Base-by-base conservation (phyloP, 1,140 invertebrate species). In the Hylyphantes graminicola region DNA sequence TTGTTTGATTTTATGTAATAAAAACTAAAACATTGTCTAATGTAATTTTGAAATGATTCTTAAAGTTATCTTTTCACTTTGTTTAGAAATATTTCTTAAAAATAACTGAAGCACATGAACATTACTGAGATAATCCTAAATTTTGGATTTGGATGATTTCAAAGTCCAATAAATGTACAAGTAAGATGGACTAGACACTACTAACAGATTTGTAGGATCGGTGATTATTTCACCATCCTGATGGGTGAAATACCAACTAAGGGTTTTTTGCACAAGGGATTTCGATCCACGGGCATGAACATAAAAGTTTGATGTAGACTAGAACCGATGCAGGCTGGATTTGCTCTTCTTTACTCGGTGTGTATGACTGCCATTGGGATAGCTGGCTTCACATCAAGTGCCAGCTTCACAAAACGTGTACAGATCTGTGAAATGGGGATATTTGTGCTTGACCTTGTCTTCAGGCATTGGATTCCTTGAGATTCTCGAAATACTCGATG, bases 401-500 rank as follows among this genome's bases (percentile, higher is more conserved):
- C 35, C 67, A 13, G 21, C 3, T 70, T 13, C 8, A 51, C 12
- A 51, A 12, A 70, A 70, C 19, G 35, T 35, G 35, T 35, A 35
- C 35, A 35, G 35, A 35, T 35, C 35, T 35, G 35, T 13, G 72
- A 15, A 80, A 11, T 50, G 77, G 51, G 50, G n/a, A 17, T 13
- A 80, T 17, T 55, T 48, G 13, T 15, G 11, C 35, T 17, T 21
- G n/a, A 15, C 55, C 51, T 57, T 54, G 57, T 63, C 55, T 83
- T 90, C 87, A 92, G 82, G 92, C 92, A 87, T 91, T 93, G 4
- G 93, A 93, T 90, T 94, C 97, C 92, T 98, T 98, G 87, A 98
- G 92, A 92, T 97, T 98, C 90, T 97, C 96, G 92, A 98, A 98
- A 91, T 98, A 97, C 88, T 97, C 94, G 95, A 97, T 96, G 89